Conservation (phyloP, 2,888 invertebrate genomes). For the Iphiclides podalirius region DNA sequence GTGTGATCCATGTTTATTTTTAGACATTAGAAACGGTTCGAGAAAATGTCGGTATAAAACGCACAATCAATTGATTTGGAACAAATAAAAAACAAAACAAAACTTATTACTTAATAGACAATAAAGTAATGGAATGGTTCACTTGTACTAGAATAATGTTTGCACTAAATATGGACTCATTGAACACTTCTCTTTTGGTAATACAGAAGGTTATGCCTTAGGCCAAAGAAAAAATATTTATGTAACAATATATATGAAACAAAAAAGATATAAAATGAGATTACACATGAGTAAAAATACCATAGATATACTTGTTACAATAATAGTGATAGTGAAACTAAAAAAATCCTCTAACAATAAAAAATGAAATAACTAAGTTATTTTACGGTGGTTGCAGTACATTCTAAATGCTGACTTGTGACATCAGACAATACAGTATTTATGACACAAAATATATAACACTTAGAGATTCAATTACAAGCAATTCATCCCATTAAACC, state of each 20-base stretch:
- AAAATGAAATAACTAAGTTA: constrained; percentile 23
- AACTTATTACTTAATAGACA: constrained; percentile 21
- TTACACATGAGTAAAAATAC: constrained; percentile 52
- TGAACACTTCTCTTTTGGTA: constrained; percentile 64
- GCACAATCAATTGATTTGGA: neutral
- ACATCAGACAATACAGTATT: constrained; percentile 23
- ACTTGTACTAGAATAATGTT: constrained; percentile 43
- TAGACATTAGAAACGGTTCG: constrained; percentile 1
- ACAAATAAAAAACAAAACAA: constrained; percentile 5
- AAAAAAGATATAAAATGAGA: constrained; percentile 56
- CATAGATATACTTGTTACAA: constrained; percentile 25
- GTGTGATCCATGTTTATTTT: neutral
- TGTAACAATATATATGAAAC: constrained; percentile 30
- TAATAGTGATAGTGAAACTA: constrained; percentile 19
- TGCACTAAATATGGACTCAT: constrained; percentile 35
- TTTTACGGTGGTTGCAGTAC: constrained; percentile 30
- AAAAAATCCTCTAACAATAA: constrained; percentile 24
- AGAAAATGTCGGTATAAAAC: constrained; percentile 13
- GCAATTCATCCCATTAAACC: constrained; percentile 32
- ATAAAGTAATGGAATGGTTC: constrained; percentile 48
- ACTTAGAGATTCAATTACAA: constrained; percentile 40
- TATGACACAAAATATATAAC: constrained; percentile 26
- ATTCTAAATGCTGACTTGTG: constrained; percentile 33
- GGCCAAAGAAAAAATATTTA: constrained; percentile 28
- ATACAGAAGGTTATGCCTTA: constrained; percentile 28